Conservation (phyloP, 2,888 invertebrate species). For the Heliconius sara region DNA sequence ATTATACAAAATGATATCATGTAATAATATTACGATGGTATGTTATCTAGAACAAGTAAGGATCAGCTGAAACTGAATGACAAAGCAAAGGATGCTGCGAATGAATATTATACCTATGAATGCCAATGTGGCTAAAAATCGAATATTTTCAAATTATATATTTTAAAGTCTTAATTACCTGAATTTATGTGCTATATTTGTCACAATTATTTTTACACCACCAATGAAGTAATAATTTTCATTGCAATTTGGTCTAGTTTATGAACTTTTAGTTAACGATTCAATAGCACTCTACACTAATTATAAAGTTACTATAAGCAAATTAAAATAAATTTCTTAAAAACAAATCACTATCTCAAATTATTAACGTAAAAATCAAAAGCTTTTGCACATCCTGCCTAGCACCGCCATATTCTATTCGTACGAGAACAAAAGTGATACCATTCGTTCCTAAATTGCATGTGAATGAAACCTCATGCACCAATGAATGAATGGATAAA, state of each 20-base stretch:
- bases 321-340: slow-evolving; percentile 55
- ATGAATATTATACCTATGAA: slow-evolving; percentile 35
- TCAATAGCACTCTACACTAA: slow-evolving; percentile 44
- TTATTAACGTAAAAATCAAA: slow-evolving; percentile 74
- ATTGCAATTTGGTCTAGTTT: slow-evolving; percentile 73
- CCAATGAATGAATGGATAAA: slow-evolving; percentile 42
- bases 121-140: slow-evolving; percentile 21
- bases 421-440: slow-evolving; percentile 56
- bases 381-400: slow-evolving; percentile 80
- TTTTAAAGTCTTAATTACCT: slow-evolving; percentile 74
- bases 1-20: slow-evolving; percentile 1
- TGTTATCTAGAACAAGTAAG: slow-evolving; percentile 44
- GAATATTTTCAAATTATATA: slow-evolving; percentile 26
- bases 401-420: slow-evolving; percentile 82
- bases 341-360: slow-evolving; percentile 61
- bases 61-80: slow-evolving; percentile 47
- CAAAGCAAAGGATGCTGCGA: slow-evolving; percentile 47
- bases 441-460: slow-evolving; percentile 45
- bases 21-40: slow-evolving; percentile 31
- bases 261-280: slow-evolving; percentile 49
- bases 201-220: slow-evolving; percentile 84
- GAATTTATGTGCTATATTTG: slow-evolving; percentile 74
- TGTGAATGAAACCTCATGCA: slow-evolving; percentile 53
- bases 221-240: slow-evolving; percentile 80
- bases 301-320: slow-evolving; percentile 49